Percentiles rank a stretch among this genome's conserved stretches.
Evolutionary conservation across 2,113 vertebrate species (phyloP).

Genomic region (Hepsetus odoe): DNA sequence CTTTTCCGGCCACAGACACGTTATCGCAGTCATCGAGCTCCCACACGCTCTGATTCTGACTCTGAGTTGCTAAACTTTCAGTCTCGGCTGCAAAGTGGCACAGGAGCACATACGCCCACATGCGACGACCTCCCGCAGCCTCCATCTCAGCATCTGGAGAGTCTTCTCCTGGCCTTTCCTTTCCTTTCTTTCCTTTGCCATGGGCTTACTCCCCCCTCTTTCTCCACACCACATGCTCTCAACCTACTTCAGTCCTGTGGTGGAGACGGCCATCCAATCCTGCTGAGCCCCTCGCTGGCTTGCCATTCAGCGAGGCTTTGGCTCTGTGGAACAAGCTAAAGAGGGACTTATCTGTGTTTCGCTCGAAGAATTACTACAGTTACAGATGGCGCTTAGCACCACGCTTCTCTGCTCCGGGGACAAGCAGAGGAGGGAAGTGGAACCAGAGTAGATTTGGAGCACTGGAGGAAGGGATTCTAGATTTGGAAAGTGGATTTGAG

Average conservation of each 20-base stretch:
- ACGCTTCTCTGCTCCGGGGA: conserved; percentile 8
- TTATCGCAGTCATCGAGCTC: neutral
- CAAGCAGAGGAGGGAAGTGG: conserved; percentile 19
- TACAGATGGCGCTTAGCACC: conserved; percentile 47
- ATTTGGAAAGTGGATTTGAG: neutral
- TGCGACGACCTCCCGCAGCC: neutral
- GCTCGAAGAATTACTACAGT: conserved; percentile 48
- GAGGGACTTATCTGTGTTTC: conserved; percentile 42
- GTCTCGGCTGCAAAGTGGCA: neutral
- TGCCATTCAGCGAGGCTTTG: conserved; percentile 38
- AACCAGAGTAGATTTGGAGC: conserved; percentile 26
- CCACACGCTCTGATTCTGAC: neutral
- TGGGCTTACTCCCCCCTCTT: conserved; percentile 1
- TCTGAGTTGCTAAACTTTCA: neutral
- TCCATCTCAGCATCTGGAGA: neutral
- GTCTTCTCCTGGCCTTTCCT: neutral
- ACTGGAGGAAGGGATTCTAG: neutral
- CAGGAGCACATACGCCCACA: neutral
- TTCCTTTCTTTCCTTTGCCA: conserved; percentile 4
- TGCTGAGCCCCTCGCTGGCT: conserved; percentile 36
- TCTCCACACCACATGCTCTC: conserved; percentile 16
- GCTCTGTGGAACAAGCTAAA: conserved; percentile 29
- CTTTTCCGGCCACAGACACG: neutral
- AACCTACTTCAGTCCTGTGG: neutral
- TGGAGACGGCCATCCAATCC: conserved; percentile 24